phyloP scores from a whole-genome alignment of 2,113 vertebrate species.

The Notarius quadriscutis region DNA sequence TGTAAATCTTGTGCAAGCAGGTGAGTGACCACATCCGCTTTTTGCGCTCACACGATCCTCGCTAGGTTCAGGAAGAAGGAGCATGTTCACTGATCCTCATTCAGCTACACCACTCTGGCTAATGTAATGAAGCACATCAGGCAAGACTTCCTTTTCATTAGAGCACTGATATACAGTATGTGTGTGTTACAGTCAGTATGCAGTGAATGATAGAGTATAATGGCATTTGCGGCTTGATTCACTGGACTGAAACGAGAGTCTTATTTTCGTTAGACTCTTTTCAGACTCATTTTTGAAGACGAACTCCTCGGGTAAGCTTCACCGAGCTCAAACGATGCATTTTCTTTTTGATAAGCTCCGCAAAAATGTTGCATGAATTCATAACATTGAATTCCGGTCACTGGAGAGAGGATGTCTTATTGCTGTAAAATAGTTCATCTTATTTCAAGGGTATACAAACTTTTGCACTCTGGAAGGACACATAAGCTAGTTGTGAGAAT shows the following conservation, averaged over 20 bases:
- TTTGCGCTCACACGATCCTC: neutral
- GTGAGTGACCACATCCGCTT: neutral
- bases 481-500: too few relatives aligned
- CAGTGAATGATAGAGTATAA: neutral
- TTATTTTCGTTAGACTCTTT: neutral
- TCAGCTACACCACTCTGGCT: neutral
- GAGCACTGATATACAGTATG: slow-evolving; percentile 2
- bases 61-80: neutral
- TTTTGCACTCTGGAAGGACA: neutral
- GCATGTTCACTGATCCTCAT: neutral
- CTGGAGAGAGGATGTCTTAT: neutral
- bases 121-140: slow-evolving; percentile 26
- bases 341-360: neutral
- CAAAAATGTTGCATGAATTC: neutral
- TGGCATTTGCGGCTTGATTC: neutral
- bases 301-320: neutral
- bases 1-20: neutral
- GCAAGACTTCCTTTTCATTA: slow-evolving; percentile 33
- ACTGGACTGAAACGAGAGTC: neutral
- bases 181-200: slow-evolving; percentile 3
- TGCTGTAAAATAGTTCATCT: neutral
- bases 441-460: neutral
- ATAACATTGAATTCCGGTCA: neutral
- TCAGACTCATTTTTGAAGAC: neutral
- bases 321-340: too few relatives aligned